These are phyloP conservation scores for Leucoraja ocellata DNA, from an alignment of 2,797 vertebrate species.

Conservation along the genomic window DNA sequence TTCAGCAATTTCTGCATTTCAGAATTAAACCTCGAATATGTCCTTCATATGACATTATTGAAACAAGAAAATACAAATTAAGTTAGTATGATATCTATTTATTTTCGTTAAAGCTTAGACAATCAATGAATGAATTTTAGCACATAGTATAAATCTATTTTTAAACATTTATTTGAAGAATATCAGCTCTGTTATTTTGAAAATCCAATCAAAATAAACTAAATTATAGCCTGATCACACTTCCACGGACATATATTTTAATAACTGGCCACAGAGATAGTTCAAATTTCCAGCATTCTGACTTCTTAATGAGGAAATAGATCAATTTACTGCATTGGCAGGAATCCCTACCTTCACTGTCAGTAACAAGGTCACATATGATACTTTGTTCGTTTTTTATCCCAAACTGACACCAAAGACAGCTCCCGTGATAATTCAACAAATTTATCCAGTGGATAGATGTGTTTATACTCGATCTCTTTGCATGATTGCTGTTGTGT, in stretches of 20 bases:
- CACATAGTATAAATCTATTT: neutral
- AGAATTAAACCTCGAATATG: neutral
- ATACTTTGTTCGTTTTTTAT: neutral
- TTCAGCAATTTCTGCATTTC: neutral
- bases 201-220: neutral
- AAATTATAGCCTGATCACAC: neutral
- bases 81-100: neutral
- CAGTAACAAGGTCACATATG: neutral
- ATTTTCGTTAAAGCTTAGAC: neutral
- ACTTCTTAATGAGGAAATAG: conserved; percentile 17
- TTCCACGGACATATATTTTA: conserved; percentile 21
- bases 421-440: neutral
- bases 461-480: neutral
- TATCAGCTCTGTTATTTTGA: conserved; percentile 2
- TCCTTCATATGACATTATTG: neutral
- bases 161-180: neutral
- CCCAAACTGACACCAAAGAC: neutral
- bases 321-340: conserved; percentile 2
- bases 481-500: neutral
- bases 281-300: conserved; percentile 23
- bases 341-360: neutral
- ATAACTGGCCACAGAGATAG: neutral
- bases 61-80: neutral
- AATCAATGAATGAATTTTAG: neutral
- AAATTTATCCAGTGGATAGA: neutral